A percentile compares a stretch with the other conserved stretches of the same genome.
Evolutionary conservation across 1,140 invertebrate species (phyloP).

Genomic region (Solen grandis): DNA sequence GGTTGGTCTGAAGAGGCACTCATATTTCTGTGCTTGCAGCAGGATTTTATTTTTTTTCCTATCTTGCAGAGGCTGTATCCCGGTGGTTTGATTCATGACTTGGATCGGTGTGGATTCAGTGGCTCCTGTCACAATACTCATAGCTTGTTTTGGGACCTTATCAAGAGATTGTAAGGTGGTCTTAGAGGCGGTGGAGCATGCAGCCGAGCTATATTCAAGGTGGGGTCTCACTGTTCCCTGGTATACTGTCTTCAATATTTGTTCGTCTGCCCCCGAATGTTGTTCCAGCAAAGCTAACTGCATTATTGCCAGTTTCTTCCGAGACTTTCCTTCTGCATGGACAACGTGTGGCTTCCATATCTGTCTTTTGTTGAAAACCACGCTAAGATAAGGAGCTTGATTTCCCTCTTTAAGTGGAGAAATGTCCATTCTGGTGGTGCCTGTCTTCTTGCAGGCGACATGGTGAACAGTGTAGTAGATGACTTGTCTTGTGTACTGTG

Average conservation of each 20-base stretch:
- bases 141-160: slow-evolving; percentile 52
- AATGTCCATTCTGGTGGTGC: slow-evolving; percentile 7
- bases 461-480: background rate
- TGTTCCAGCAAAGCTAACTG: slow-evolving; percentile 21
- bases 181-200: slow-evolving; percentile 35
- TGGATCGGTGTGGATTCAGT: slow-evolving; percentile 41
- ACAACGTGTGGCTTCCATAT: slow-evolving; percentile 33
- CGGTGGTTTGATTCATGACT: slow-evolving; percentile 31
- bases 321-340: slow-evolving; percentile 10
- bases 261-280: slow-evolving; percentile 25
- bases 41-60: slow-evolving; percentile 27
- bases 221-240: slow-evolving; percentile 29
- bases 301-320: slow-evolving; percentile 20
- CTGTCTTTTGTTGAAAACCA: slow-evolving; percentile 34
- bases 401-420: slow-evolving; percentile 29
- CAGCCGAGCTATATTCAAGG: slow-evolving; percentile 51
- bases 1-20: slow-evolving; percentile 17
- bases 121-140: slow-evolving; percentile 35
- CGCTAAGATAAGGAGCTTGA: slow-evolving; percentile 40
- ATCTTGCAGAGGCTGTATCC: slow-evolving; percentile 17
- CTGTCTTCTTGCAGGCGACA: background rate
- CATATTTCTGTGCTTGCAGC: slow-evolving; percentile 17
- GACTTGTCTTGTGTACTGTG: background rate
- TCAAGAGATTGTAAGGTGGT: slow-evolving; percentile 29
- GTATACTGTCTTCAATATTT: slow-evolving; percentile 21